Base-by-base conservation (phyloP, 1,140 invertebrate genomes). In the Diorhabda elongata region DNA sequence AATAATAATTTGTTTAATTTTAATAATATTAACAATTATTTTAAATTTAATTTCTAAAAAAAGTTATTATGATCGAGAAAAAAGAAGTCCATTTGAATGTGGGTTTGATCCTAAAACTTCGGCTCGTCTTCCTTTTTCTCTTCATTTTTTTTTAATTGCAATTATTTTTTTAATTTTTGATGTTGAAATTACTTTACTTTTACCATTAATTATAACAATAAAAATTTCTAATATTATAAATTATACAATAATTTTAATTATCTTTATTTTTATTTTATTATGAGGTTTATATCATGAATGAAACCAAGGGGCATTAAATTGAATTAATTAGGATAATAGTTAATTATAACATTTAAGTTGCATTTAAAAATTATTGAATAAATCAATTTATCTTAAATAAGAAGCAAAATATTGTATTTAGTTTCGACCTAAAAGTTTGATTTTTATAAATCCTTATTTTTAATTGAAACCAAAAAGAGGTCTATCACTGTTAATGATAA, bases 141-240 rank as follows among this genome's bases (percentile, higher is more conserved):
- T 87, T 69, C 85, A 85, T 80, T 89, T 88, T 81, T 88, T 84
- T 82, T 79, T 86, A 81, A 87, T 88, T 79, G 81, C 83, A 11
- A 61, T 82, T 78, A 85, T 88, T 83, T 88, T 88, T 81, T 83
- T 88, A 83, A 86, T 88, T 83, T 88, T 88, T 84, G 85, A 87
- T 84, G 80, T 87, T 69, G 86, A 88, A 85, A 85, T 88, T 81
- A 79, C 82, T 44, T 72, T 88, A 77, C 78, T 87, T 73, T 72
- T 87, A 9, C 85, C 85, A 26, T 78, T 85, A 73, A 82, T 85
- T 70, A 69, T 79, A 62, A 74, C 76, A 71, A 74, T 83, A 73
- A 76, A 78, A 75, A 76, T 77, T 75, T 74, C 73, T 65, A 73
- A 72, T 78, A 68, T 77, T 71, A 70, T 85, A 79, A 83, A 71